A percentile compares a stretch with the other conserved stretches of the same genome.
phyloP scores from a whole-genome alignment of 2,888 invertebrate genomes.

The Callimorpha dominula region DNA sequence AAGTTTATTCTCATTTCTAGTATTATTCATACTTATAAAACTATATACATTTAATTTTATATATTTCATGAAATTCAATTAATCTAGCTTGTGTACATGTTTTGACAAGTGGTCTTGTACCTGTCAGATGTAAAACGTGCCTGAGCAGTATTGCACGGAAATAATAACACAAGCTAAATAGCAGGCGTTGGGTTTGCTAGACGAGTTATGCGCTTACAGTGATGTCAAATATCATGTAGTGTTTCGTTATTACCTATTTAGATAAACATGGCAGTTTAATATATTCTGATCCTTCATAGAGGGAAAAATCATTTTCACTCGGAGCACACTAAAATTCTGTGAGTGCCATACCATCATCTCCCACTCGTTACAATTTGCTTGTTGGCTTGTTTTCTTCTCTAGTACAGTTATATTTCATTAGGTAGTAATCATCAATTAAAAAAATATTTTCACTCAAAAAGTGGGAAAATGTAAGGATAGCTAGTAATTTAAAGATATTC shows the following conservation, averaged over 20 bases:
- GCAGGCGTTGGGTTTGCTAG: conserved; percentile 14
- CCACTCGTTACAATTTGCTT: no score
- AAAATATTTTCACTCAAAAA: no score
- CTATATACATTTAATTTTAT: not conserved
- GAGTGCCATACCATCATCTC: no score
- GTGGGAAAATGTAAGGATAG: no score
- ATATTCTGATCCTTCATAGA: not conserved
- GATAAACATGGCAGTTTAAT: not conserved
- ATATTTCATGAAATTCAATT: conserved; percentile 32
- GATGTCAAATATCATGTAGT: conserved; percentile 10
- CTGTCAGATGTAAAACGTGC: conserved; percentile 14
- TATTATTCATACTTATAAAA: no score
- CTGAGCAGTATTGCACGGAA: not conserved
- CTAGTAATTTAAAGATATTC: no score
- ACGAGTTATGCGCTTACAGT: conserved; percentile 14
- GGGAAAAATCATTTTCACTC: no score
- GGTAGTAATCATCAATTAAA: no score
- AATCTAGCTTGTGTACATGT: conserved; percentile 21
- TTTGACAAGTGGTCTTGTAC: not conserved
- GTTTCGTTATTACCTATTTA: not conserved
- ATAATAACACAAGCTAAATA: conserved; percentile 22
- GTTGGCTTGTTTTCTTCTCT: no score
- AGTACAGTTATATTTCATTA: no score
- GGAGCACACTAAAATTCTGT: no score
- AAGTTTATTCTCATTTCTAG: no score